Percentiles rank a stretch among this genome's conserved stretches.
phyloP scores from a whole-genome alignment of 2,113 vertebrate genomes.

The Dipodomys stephensi region DNA sequence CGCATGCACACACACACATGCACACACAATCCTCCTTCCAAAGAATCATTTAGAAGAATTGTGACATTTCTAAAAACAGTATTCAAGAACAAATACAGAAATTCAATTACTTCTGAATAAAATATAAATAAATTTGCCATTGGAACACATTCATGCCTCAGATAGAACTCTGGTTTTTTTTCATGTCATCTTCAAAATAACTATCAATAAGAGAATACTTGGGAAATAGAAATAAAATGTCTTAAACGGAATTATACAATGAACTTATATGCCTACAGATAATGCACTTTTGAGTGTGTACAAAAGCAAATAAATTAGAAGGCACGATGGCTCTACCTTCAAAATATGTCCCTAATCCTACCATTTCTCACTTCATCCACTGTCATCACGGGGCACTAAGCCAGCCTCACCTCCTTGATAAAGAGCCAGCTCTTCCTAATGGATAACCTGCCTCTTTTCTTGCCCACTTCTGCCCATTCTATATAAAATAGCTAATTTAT shows the following conservation, averaged over 20 bases:
- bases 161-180: conserved; percentile 44
- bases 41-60: conserved; percentile 67
- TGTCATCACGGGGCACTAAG: background rate
- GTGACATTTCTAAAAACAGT: conserved; percentile 66
- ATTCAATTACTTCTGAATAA: conserved; percentile 65
- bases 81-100: conserved; percentile 57
- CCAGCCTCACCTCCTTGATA: background rate
- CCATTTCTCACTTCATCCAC: background rate
- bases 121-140: conserved; percentile 61
- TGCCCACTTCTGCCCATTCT: background rate
- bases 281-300: background rate
- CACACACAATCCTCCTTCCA: conserved; percentile 15
- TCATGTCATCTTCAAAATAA: conserved; percentile 56
- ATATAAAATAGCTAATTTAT: background rate
- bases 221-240: background rate
- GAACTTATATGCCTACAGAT: conserved; percentile 42
- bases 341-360: background rate
- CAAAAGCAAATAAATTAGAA: conserved; percentile 41
- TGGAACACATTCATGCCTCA: conserved; percentile 43
- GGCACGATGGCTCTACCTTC: background rate
- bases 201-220: conserved; percentile 54
- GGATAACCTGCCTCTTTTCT: background rate
- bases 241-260: conserved; percentile 60
- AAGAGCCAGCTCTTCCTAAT: background rate
- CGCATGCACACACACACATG: background rate